Evolutionary conservation across 2,888 invertebrate species (phyloP).

Genomic region (Octonoba sinensis): DNA sequence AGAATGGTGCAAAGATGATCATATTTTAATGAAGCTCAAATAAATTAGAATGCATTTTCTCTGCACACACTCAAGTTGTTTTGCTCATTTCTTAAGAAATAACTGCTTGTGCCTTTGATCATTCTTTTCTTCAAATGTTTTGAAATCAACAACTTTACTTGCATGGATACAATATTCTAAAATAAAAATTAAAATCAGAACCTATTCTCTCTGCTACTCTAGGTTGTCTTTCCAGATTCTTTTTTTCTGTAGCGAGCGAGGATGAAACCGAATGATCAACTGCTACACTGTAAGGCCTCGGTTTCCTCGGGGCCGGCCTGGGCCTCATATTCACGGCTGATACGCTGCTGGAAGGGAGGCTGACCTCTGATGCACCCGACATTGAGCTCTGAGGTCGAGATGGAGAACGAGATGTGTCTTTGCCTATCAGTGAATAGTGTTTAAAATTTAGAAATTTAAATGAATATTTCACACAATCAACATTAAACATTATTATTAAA

Average conservation of each 20-base stretch:
- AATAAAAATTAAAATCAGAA: not conserved
- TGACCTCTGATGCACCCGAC: slow-evolving; percentile 79
- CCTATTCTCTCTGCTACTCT: slow-evolving; percentile 60
- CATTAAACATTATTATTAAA: not conserved
- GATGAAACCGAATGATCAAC: slow-evolving; percentile 10
- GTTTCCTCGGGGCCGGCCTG: slow-evolving; percentile 66
- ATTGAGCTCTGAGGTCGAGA: slow-evolving; percentile 90
- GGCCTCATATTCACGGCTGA: slow-evolving; percentile 73
- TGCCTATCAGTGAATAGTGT: slow-evolving; percentile 72
- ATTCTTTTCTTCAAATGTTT: too few relatives aligned
- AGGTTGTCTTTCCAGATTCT: slow-evolving; percentile 49
- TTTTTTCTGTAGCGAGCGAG: slow-evolving; percentile 12
- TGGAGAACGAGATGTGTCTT: slow-evolving; percentile 71
- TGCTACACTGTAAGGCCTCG: slow-evolving; percentile 85
- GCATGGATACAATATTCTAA: not conserved
- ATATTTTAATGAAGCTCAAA: too few relatives aligned
- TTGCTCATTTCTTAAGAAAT: too few relatives aligned
- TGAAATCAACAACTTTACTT: too few relatives aligned
- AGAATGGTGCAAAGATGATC: too few relatives aligned
- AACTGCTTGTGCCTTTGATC: too few relatives aligned
- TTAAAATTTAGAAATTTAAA: too few relatives aligned
- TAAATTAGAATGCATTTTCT: too few relatives aligned
- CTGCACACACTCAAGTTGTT: too few relatives aligned
- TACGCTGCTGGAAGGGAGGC: slow-evolving; percentile 73
- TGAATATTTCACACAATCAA: not conserved